Base-by-base conservation (phyloP, 1,140 invertebrate species). In the Aplysia californica region DNA sequence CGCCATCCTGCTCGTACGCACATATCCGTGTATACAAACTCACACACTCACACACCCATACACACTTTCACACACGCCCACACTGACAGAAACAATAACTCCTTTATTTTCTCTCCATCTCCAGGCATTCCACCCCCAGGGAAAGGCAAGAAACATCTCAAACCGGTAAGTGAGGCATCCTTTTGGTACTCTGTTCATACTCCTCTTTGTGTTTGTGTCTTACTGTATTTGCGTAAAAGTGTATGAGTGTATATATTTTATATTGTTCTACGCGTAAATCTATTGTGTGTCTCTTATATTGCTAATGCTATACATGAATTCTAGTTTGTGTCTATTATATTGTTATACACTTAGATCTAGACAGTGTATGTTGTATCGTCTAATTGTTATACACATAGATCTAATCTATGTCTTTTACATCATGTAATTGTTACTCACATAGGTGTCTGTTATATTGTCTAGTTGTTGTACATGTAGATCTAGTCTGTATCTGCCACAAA, bases 71-170 rank as follows among this genome's bases (percentile, higher is more conserved):
- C n/a, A n/a, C n/a, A n/a, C n/a, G n/a, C n/a, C n/a, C n/a, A n/a
- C n/a, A n/a, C n/a, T 78, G 44, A 31, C 20, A 21, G 15, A 36
- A 56, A 20, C n/a, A 72, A 31, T n/a, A n/a, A n/a, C n/a, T n/a
- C n/a, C n/a, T n/a, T n/a, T n/a, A n/a, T n/a, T 56, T 72, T 59
- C 36, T 72, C 31, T 33, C 39, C 39, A 1, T 23, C 5, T 59
- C 15, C n/a, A 75, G 72, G 72, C 23, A 75, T 75, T 39, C 72
- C 72, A 15, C 72, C 71, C 3, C 38, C 72, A 3, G 23, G 61
- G 26, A 75, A 75, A 55, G 61, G 38, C 21, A 75, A 66, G 31
- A 75, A 66, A 35, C 26, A 50, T 20, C 29, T 75, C 23, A 75
- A 75, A 66, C 29, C 55, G 61, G 72, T 75, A 55, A 66, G 72